Percentiles rank a stretch among this genome's conserved stretches.
phyloP scores from a whole-genome alignment of 2,888 invertebrate species.

The Agriopis marginaria region DNA sequence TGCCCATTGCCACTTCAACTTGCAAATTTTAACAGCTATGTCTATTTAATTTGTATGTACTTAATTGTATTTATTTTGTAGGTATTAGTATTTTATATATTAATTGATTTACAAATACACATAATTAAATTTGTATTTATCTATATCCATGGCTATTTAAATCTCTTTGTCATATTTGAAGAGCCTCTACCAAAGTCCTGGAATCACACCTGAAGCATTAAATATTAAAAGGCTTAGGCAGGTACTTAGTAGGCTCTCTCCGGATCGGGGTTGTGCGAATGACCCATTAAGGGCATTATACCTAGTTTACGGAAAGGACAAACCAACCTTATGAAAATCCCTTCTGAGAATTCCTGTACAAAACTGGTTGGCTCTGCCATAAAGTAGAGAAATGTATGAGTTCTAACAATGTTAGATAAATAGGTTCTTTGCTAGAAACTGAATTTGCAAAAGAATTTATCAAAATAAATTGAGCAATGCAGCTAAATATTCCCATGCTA shows the following conservation, averaged over 20 bases:
- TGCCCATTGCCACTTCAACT: too few relatives aligned
- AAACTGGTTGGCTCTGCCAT: slow-evolving; percentile 13
- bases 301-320: slow-evolving; percentile 24
- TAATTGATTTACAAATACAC: too few relatives aligned
- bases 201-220: slow-evolving; percentile 14
- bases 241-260: slow-evolving; percentile 15
- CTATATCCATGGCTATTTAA: too few relatives aligned
- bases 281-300: slow-evolving; percentile 23
- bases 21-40: too few relatives aligned
- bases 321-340: slow-evolving; percentile 4
- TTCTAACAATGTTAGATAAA: slow-evolving; percentile 3
- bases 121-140: too few relatives aligned
- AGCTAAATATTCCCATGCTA: background rate
- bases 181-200: background rate
- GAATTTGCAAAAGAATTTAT: background rate
- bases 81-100: too few relatives aligned
- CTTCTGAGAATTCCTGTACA: slow-evolving; percentile 10
- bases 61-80: too few relatives aligned
- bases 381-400: slow-evolving; percentile 2
- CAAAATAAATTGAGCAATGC: background rate
- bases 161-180: background rate
- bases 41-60: too few relatives aligned
- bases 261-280: slow-evolving; percentile 20
- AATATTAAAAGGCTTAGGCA: slow-evolving; percentile 20
- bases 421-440: background rate